Base-by-base conservation (phyloP, 1,140 invertebrate species). In the Ceratitis capitata region DNA sequence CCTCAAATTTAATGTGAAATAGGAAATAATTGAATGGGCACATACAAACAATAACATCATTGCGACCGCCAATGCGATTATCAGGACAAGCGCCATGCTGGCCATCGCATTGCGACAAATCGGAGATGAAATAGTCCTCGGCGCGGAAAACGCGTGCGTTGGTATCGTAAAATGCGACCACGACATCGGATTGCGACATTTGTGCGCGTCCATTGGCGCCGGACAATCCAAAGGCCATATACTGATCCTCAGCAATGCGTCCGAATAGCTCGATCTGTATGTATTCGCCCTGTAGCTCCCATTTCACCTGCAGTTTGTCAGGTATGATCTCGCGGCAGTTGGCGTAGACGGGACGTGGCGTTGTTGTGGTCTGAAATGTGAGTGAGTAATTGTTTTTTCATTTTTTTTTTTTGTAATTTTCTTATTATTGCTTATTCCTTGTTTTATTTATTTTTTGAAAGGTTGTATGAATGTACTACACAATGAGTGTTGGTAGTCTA, bases 141-240 rank as follows among this genome's bases (percentile, higher is more conserved):
- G 96, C 97, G 42, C 95, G 93, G 85, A 96, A 97, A 29, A 94
- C 94, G 12, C 94, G 94, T 10, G 92, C 94, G 45, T 93, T 94
- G 29, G 93, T 94, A 88, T 97, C 94, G 92, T 96, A 97, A 86
- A 95, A 98, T 3, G 96, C 95, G 0, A 98, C 96, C 0, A 96
- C 96, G 0, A 98, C 95, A 89, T 98, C 97, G 1, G 95, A 95
- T 9, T 96, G 96, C 29, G 97, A 90, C 95, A 96, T 96, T 89
- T 95, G 93, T 0, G 95, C 89, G 16, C 93, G 93, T 5, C 95
- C 95, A 86, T 96, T 94, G 45, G 94, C 94, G 0, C 96, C 97
- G 3, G 96, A 97, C 1, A 97, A 92, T 0, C 97, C 97, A 86
- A 98, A 97, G 1, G 97, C 95, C 91, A 98, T 96, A 88, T 98